Evolutionary conservation across 2,888 invertebrate species (phyloP).

Genomic region (Ectemnius cavifrons): DNA sequence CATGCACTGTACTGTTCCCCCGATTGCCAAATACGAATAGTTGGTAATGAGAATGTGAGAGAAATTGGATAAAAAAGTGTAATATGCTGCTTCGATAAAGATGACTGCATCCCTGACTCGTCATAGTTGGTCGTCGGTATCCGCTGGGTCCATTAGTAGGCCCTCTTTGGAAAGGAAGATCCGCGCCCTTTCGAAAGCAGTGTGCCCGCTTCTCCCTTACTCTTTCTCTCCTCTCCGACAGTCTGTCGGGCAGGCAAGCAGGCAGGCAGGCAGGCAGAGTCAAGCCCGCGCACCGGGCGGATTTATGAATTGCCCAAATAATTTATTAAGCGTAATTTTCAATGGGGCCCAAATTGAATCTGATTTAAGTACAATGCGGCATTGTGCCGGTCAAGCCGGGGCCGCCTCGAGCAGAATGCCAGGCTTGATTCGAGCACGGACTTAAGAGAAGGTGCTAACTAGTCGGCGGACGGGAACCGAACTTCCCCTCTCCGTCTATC

Average conservation of each 20-base stretch:
- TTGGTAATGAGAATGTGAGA: background rate
- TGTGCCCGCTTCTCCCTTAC: too few species aligned
- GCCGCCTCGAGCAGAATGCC: constrained; percentile 66
- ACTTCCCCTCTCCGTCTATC: constrained; percentile 39
- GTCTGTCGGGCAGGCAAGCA: constrained; percentile 17
- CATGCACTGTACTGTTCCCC: background rate
- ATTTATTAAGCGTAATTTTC: constrained; percentile 78
- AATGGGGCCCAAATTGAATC: constrained; percentile 78
- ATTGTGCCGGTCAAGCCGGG: constrained; percentile 67
- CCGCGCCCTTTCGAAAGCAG: constrained; percentile 55
- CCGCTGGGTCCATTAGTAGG: constrained; percentile 65
- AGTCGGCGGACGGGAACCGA: constrained; percentile 65
- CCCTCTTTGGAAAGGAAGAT: constrained; percentile 51
- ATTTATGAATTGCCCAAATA: constrained; percentile 78
- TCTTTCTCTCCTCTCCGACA: too few species aligned
- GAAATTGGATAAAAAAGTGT: too few species aligned
- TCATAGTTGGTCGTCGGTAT: constrained; percentile 28
- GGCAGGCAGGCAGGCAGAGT: constrained; percentile 36
- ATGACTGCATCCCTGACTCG: constrained; percentile 44
- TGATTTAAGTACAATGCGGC: constrained; percentile 77
- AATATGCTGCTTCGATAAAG: too few species aligned
- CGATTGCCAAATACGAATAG: constrained; percentile 3
- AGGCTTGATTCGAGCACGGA: constrained; percentile 71
- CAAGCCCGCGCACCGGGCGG: constrained; percentile 58
- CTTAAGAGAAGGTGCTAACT: constrained; percentile 74